Evolutionary conservation across 2,797 vertebrate species (phyloP).

Genomic region (Buphagus erythrorhynchus): DNA sequence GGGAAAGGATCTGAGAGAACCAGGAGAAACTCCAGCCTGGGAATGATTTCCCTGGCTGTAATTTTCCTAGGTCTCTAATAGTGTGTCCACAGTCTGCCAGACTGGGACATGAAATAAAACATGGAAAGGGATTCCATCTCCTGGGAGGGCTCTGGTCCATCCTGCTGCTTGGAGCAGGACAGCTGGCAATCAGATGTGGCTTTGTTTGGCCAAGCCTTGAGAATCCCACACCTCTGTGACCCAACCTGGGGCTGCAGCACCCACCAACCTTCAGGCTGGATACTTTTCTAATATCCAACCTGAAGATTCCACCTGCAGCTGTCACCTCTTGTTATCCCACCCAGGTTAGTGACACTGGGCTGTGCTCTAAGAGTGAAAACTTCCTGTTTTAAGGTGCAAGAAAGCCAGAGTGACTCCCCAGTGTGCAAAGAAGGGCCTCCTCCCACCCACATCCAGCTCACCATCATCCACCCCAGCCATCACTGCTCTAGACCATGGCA

Average conservation of each 20-base stretch:
- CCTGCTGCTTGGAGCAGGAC: not conserved
- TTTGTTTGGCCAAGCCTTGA: not conserved
- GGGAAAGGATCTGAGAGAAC: no score
- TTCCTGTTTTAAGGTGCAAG: not conserved
- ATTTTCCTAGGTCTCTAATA: no score
- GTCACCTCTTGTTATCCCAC: accelerated
- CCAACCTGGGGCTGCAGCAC: not conserved
- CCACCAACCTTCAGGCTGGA: not conserved
- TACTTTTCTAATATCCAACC: not conserved
- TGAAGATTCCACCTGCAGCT: not conserved
- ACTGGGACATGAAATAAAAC: not conserved
- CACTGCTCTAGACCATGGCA: accelerated
- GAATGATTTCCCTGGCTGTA: no score
- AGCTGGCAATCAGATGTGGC: not conserved
- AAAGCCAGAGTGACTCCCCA: not conserved
- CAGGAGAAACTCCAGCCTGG: no score
- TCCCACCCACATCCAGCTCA: accelerated
- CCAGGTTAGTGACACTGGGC: not conserved
- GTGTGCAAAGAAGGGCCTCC: not conserved
- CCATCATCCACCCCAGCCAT: accelerated
- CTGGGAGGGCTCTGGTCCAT: not conserved
- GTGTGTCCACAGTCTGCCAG: not conserved
- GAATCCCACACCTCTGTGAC: not conserved
- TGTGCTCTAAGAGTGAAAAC: not conserved
- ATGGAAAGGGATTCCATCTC: not conserved